Percentiles rank a stretch among this genome's conserved stretches.
phyloP scores from a whole-genome alignment of 2,113 vertebrate species.

The Carlito syrichta region DNA sequence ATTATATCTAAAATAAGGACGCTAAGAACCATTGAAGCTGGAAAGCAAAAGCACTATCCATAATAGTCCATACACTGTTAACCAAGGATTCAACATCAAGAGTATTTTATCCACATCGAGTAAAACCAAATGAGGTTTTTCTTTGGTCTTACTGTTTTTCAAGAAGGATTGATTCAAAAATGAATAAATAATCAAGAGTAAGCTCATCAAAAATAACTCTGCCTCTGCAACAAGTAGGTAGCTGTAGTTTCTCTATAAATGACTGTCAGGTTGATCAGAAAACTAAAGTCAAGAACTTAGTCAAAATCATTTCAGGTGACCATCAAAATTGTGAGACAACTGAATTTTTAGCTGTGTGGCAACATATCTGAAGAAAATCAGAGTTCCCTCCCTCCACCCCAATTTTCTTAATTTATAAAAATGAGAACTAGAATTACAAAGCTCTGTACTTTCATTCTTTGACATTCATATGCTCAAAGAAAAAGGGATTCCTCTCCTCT shows the following conservation, averaged over 20 bases:
- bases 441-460: no score
- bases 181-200: slow-evolving; percentile 3
- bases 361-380: neutral
- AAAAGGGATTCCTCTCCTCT: neutral
- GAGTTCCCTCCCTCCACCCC: accelerated
- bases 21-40: neutral
- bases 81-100: neutral
- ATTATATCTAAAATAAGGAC: neutral
- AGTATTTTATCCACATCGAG: neutral
- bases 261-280: neutral
- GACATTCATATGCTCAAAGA: neutral
- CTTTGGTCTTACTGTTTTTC: neutral
- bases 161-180: neutral
- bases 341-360: neutral
- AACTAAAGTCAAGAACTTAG: neutral
- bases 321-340: neutral
- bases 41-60: neutral
- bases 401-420: neutral
- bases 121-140: neutral
- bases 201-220: neutral
- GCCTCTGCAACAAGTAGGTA: neutral
- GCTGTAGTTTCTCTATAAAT: neutral
- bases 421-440: neutral
- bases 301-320: slow-evolving; percentile 1
- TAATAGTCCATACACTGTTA: neutral